Evolutionary conservation across 2,797 vertebrate genomes (phyloP).

Genomic region (Hozukius guyotensis): DNA sequence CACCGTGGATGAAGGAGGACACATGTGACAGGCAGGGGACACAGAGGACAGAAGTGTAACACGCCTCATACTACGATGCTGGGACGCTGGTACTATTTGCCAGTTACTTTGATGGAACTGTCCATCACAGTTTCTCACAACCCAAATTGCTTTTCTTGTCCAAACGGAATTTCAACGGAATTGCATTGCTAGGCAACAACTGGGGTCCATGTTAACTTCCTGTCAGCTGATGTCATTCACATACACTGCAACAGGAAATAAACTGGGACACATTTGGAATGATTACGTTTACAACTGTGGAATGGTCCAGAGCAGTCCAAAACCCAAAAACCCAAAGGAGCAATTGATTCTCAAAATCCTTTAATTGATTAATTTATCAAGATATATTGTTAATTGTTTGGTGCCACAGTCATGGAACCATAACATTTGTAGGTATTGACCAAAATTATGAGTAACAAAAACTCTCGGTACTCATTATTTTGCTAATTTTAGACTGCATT

Average conservation of each 20-base stretch:
- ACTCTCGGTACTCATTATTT: neutral
- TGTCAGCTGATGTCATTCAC: neutral
- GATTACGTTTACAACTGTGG: neutral
- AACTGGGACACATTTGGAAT: neutral
- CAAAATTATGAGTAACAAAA: neutral
- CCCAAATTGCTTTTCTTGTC: slow-evolving; percentile 10
- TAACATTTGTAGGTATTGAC: neutral
- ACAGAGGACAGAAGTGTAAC: slow-evolving; percentile 53
- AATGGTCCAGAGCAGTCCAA: neutral
- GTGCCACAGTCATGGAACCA: neutral
- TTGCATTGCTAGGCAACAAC: neutral
- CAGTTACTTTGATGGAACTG: slow-evolving; percentile 16
- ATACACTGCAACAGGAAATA: neutral
- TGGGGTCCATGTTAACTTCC: neutral
- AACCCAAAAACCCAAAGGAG: neutral
- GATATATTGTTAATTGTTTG: neutral
- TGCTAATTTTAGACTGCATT: neutral
- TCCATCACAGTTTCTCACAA: neutral
- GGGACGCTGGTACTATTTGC: neutral
- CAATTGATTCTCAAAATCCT: neutral
- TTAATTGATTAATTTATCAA: neutral
- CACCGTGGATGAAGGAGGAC: slow-evolving; percentile 74
- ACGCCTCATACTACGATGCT: neutral
- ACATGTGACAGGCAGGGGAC: slow-evolving; percentile 79
- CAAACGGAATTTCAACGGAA: neutral